Base-by-base conservation (phyloP, 2,888 invertebrate genomes). In the Diarsia dahlii region DNA sequence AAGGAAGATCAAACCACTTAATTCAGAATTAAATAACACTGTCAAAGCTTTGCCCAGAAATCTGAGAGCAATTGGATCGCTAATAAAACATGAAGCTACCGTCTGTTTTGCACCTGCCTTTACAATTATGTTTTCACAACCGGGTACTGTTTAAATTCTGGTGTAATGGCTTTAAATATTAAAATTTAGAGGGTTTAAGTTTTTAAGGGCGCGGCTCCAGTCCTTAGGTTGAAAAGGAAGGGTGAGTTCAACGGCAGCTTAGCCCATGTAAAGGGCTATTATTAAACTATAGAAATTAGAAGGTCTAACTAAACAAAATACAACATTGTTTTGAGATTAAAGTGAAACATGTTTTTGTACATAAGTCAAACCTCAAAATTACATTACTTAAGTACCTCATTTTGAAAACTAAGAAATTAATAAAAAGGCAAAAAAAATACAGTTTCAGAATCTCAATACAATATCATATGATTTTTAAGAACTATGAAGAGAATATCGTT, bases 231-330 rank as follows among this genome's bases (percentile, higher is more conserved):
- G 78, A 2, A 91, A 89, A 89, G 88, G 89, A 91, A 93, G 93
- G 93, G 92, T 92, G 93, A 92, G 93, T 91, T 92, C 91, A 93
- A 93, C 93, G 92, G 93, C 93, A 94, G 92, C 90, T 88, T 88
- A 82, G 80, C 52, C 67, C 71, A 39, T 34, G 12, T 54, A 12
- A 46, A 74, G 70, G 67, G 52, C 70, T 52, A 46, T 46, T 46
- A 12, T 46, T 46, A 12, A 45, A 3, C n/a, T 48, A 71, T 6
- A 48, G 1, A 76, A 63, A 74, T 45, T n/a, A 74, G 12, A 15
- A 62, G 2, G 28, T 28, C n/a, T 62, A 74, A 63, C 45, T 74
- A 74, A 45, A 28, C 6, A 46, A 1, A 28, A 34, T 54, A 28
- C 12, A 71, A 71, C 46, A 20, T 34, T 13, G 28, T 34, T 60